phyloP scores from a whole-genome alignment of 2,888 invertebrate species.

The Mayetiola destructor region DNA sequence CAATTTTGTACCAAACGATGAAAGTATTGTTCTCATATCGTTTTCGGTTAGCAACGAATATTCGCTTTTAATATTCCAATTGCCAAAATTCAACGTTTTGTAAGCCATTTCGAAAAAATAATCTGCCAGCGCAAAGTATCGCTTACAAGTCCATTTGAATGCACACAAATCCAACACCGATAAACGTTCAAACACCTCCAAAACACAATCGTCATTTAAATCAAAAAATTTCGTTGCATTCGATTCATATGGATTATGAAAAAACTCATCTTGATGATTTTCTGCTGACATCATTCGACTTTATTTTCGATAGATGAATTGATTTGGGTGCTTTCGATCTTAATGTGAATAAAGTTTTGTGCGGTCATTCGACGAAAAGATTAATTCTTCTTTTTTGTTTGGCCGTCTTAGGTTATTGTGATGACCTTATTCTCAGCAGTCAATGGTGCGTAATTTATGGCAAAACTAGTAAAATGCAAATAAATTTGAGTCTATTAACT shows the following conservation, averaged over 20 bases:
- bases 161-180: constrained; percentile 11
- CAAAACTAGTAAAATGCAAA: too few species aligned
- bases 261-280: constrained; percentile 1
- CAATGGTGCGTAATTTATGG: too few species aligned
- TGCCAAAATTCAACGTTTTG: constrained; percentile 8
- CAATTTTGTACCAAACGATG: background rate
- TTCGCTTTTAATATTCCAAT: constrained; percentile 6
- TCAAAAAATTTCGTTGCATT: constrained; percentile 7
- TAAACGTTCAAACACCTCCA: background rate
- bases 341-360: background rate
- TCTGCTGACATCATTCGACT: constrained; percentile 4
- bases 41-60: background rate
- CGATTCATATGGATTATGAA: constrained; percentile 3
- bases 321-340: background rate
- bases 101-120: constrained; percentile 11
- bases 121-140: constrained; percentile 3
- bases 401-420: background rate
- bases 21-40: background rate
- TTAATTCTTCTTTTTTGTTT: background rate
- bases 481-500: too few species aligned
- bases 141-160: background rate
- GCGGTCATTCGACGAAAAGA: background rate
- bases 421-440: constrained; percentile 8
- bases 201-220: constrained; percentile 3
- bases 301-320: background rate